These are phyloP conservation scores for Catostylus mosaicus DNA, from an alignment of 30 jellyfish, hydroid and myxozoan species.

Conservation along the genomic window DNA sequence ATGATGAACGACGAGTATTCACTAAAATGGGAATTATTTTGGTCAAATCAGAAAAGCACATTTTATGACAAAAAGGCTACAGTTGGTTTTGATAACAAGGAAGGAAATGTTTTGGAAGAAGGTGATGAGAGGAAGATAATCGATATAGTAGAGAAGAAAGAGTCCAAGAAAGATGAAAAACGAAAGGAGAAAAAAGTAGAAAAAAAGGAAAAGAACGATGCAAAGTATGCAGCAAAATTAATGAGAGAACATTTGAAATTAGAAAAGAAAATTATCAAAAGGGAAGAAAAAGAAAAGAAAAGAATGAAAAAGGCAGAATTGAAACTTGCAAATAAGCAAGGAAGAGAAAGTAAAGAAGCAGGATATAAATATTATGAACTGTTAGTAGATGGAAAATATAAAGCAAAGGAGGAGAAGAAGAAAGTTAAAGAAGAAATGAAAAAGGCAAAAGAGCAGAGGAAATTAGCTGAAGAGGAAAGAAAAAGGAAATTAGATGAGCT, in stretches of 20 bases:
- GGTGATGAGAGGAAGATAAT: not conserved
- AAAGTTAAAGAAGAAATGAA: not conserved
- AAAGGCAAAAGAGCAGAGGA: not conserved
- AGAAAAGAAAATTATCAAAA: not conserved
- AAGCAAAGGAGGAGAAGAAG: not conserved
- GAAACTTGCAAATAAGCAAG: not conserved
- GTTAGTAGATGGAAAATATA: not conserved
- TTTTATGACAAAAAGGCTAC: no score
- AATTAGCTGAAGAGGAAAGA: not conserved
- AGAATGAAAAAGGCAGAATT: not conserved
- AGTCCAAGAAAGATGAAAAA: not conserved
- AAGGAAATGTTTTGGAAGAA: not conserved
- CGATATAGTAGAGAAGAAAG: not conserved
- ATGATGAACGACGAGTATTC: no score
- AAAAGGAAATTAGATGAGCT: not conserved
- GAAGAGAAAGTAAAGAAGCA: not conserved
- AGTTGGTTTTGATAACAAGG: no score
- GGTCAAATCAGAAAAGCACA: not conserved
- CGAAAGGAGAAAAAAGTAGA: not conserved
- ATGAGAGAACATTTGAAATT: not conserved
- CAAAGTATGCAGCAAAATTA: conserved; percentile 8
- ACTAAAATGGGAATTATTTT: no score
- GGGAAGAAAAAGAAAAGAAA: not conserved
- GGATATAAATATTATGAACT: no score
- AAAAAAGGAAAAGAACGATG: not conserved